Base-by-base conservation (phyloP, 2,113 vertebrate species). In the Lonchura striata region DNA sequence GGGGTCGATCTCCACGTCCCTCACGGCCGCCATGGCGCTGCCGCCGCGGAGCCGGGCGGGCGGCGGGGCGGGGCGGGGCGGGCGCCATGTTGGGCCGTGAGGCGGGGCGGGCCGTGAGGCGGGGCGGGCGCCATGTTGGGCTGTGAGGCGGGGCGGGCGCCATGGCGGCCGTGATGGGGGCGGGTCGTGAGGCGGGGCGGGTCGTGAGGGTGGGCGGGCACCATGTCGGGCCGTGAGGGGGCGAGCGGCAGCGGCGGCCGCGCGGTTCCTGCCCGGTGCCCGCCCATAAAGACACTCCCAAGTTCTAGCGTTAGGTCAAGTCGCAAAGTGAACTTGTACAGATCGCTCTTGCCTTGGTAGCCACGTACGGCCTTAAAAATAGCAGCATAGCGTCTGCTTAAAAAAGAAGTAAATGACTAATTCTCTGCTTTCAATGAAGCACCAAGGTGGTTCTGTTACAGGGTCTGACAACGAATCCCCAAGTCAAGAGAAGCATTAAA, bases 1-100 rank as follows among this genome's bases (percentile, higher is more conserved):
- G 0, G 98, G 88, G 85, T 99, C 98, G 33, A 99, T 98, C 94
- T 98, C 98, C 3, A 98, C 98, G 8, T 97, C 98, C 44, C 96
- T 54, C 30, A 99, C 94, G 10, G 97, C 94, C 10, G 94, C 94
- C 93, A 99, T 94, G 13, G 76, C 56, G 8, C 10, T 2, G 11
- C 25, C 65, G 30, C 11, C 10, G 9, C 7, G 22, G 28, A n/a
- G 46, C 16, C 21, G 27, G 50, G 17, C 9, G 22, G 7, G 42
- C 22, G n/a, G n/a, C 39, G 39, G 39, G 16, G 7, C 11, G 13
- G 31, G 31, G 47, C 23, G 47, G 33, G 33, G 71, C 46, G 22
- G 68, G 41, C 9, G 42, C 37, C 41, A 13, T 31, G 41, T n/a
- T n/a, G 52, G n/a, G 25, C 54, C 57, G 39, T 56, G 54, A 82